Evolutionary conservation across 2,888 invertebrate genomes (phyloP), one percentile per base, ranked within the genome.

Genomic region (Ptychoptera contaminata): DNA sequence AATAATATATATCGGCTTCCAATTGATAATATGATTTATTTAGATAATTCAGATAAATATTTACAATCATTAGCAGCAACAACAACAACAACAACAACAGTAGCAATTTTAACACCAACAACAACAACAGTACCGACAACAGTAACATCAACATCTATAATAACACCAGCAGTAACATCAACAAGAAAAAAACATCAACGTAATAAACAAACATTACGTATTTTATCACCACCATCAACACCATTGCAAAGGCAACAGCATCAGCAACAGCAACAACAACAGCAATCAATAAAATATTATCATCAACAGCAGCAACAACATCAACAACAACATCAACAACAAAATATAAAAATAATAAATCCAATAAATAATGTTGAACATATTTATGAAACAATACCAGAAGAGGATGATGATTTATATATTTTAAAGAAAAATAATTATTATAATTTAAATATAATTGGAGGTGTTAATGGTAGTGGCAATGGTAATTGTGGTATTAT

Each of bases 371-470:
- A 75, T 48, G 70, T 69, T 11, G 77, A 77, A 50, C 77, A 77
- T 55, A 77, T 77, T 45, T 77, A 77, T 54, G 77, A 77, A 57
- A 77, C 77, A 3, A 77, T 77, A 52, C 75, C 76, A 2, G 76
- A 76, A 52, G 74, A 75, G 54, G 71, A 70, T 2, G 70, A 70
- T 51, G 56, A 66, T 2, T 23, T 23, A 5, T 23, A 23, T 23
- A 7, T 23, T 23, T 5, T 23, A 23, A 23, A 23, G 7, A 23
- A 23, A 23, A 23, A 23, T 23, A 5, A 23, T 23, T 7, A 23
- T 23, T 7, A 46, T 40, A 3, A n/a, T 11, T 34, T n/a, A n/a
- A n/a, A n/a, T n/a, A n/a, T n/a, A n/a, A n/a, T n/a, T n/a, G n/a
- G n/a, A n/a, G n/a, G n/a, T n/a, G n/a, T n/a, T n/a, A n/a, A n/a